Evolutionary conservation across 2,113 vertebrate species (phyloP).

Genomic region (Pseudorectes ferrugineus): DNA sequence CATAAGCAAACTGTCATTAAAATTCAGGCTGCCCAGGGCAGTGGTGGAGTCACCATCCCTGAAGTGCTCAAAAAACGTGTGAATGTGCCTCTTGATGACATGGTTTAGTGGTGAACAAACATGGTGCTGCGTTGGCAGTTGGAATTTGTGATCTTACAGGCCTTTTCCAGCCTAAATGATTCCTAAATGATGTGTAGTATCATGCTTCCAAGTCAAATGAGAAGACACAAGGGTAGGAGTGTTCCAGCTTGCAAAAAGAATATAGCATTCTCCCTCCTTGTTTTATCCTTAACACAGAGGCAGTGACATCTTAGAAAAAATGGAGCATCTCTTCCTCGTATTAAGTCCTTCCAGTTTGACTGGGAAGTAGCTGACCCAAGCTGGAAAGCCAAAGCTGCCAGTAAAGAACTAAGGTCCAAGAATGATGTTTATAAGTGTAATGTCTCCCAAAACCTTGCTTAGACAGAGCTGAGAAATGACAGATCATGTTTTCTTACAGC

Average conservation of each 20-base stretch:
- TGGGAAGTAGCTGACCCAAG: background rate
- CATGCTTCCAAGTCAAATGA: fast-evolving
- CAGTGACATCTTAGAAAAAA: background rate
- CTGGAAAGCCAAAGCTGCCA: background rate
- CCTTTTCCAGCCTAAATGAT: background rate
- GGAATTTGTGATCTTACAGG: background rate
- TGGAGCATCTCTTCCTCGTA: background rate
- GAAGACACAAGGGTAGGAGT: background rate
- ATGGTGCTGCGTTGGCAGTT: fast-evolving
- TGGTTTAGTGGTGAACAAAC: background rate
- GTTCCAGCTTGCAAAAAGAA: background rate
- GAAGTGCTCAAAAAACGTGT: background rate
- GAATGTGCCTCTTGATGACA: background rate
- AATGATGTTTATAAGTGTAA: background rate
- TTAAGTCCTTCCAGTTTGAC: background rate
- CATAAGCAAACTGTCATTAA: background rate
- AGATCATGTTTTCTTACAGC: background rate
- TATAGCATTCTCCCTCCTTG: background rate
- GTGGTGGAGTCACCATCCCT: background rate
- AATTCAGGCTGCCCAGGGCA: background rate
- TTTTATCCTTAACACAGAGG: background rate
- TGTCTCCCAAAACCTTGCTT: background rate
- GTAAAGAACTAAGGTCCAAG: background rate
- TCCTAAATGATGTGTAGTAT: background rate
- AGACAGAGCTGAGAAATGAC: background rate